phyloP scores from a whole-genome alignment of 2,113 vertebrate genomes.

The Lonchura striata region DNA sequence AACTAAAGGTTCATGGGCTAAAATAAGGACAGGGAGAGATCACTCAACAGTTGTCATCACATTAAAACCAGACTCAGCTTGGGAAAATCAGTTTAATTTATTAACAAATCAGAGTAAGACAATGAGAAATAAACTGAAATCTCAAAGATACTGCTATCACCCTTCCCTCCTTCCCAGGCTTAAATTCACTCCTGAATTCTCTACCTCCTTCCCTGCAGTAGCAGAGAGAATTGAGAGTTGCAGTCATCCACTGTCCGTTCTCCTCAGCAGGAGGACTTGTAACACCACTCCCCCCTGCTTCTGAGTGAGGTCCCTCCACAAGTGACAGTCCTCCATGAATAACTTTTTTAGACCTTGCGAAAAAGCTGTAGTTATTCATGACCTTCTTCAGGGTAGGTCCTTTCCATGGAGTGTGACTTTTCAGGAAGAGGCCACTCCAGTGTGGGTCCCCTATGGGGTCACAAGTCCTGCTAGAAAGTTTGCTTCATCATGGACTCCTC shows the following conservation, averaged over 20 bases:
- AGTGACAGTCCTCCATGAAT: neutral
- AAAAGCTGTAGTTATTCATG: neutral
- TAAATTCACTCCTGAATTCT: neutral
- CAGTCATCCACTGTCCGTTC: neutral
- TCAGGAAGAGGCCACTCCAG: neutral
- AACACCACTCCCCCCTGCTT: neutral
- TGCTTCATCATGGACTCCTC: neutral
- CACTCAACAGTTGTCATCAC: neutral
- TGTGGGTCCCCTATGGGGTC: neutral
- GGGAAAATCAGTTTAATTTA: neutral
- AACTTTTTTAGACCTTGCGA: neutral
- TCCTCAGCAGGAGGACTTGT: neutral
- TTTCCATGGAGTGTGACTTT: too few relatives aligned
- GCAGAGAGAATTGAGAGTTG: neutral
- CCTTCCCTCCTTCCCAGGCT: neutral
- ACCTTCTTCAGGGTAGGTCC: neutral
- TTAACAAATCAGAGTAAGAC: neutral
- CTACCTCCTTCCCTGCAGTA: neutral
- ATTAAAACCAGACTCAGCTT: neutral
- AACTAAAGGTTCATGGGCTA: fast-evolving
- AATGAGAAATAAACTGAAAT: neutral
- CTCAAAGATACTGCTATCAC: neutral
- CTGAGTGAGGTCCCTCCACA: neutral
- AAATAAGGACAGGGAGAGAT: neutral
- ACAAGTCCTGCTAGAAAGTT: neutral